A percentile compares a stretch with the other conserved stretches of the same genome.
phyloP scores from a whole-genome alignment of 2,113 vertebrate species.

The Oryzias melastigma region DNA sequence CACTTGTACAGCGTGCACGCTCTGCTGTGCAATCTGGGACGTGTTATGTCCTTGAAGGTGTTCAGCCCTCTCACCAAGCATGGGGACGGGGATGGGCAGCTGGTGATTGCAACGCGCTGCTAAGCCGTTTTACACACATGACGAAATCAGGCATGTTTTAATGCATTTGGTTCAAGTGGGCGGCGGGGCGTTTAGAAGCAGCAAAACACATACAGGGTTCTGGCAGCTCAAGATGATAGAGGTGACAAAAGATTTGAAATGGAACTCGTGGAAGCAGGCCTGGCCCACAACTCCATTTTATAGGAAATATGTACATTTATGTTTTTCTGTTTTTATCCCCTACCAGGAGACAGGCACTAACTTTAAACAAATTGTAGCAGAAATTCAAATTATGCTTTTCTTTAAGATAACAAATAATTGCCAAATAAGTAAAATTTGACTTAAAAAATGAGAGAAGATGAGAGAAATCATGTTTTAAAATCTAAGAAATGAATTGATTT shows the following conservation, averaged over 20 bases:
- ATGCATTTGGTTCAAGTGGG: conserved; percentile 19
- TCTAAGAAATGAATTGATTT: too few relatives aligned
- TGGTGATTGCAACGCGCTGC: conserved; percentile 30
- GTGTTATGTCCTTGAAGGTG: conserved; percentile 19
- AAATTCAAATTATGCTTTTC: too few relatives aligned
- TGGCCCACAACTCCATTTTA: too few relatives aligned
- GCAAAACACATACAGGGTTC: background rate
- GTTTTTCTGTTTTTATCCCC: too few relatives aligned
- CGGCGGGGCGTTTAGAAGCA: background rate
- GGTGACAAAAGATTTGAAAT: background rate
- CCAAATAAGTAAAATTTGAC: too few relatives aligned
- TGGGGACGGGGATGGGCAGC: conserved; percentile 39
- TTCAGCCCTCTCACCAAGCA: conserved; percentile 26
- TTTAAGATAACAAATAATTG: too few relatives aligned
- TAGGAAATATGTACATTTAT: too few relatives aligned
- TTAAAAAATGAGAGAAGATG: too few relatives aligned
- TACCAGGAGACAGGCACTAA: too few relatives aligned
- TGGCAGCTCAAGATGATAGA: background rate
- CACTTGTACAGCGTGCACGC: conserved; percentile 9
- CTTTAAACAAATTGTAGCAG: too few relatives aligned
- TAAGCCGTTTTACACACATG: conserved; percentile 41
- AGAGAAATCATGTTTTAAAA: too few relatives aligned
- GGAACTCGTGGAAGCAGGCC: background rate
- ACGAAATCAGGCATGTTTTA: conserved; percentile 26
- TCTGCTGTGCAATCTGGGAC: conserved; percentile 29